phyloP scores from a whole-genome alignment of 1,140 invertebrate species.

The Fopius arisanus region DNA sequence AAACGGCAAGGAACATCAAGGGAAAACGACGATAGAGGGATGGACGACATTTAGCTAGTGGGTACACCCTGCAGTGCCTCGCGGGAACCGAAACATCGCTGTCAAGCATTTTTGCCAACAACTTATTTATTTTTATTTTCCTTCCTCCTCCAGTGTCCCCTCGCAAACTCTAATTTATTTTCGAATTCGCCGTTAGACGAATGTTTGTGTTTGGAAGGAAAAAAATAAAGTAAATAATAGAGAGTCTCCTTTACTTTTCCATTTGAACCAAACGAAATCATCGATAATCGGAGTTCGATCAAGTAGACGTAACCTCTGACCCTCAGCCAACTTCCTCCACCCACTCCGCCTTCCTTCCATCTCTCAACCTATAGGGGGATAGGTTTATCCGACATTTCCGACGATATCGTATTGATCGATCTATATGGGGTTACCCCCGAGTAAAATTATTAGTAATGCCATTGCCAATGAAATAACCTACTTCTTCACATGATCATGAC shows the following conservation, averaged over 20 bases:
- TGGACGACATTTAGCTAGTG: constrained; percentile 52
- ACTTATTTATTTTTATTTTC: constrained; percentile 9
- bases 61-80: constrained; percentile 41
- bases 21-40: constrained; percentile 34
- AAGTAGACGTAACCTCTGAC: constrained; percentile 51
- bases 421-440: constrained; percentile 49
- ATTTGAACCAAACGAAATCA: constrained; percentile 53
- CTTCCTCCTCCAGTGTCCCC: neutral
- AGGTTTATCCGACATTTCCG: constrained; percentile 54
- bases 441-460: constrained; percentile 61
- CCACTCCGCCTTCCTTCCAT: constrained; percentile 4
- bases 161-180: neutral
- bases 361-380: constrained; percentile 22
- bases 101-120: constrained; percentile 27
- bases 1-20: neutral
- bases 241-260: constrained; percentile 33
- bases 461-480: constrained; percentile 41
- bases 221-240: neutral
- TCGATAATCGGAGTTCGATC: constrained; percentile 53
- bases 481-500: constrained; percentile 31
- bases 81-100: constrained; percentile 38
- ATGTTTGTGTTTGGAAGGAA: neutral
- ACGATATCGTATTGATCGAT: constrained; percentile 54
- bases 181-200: neutral
- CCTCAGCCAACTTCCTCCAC: constrained; percentile 19